Base-by-base conservation (phyloP, 2,888 invertebrate genomes). In the Caenorhabditis afra region DNA sequence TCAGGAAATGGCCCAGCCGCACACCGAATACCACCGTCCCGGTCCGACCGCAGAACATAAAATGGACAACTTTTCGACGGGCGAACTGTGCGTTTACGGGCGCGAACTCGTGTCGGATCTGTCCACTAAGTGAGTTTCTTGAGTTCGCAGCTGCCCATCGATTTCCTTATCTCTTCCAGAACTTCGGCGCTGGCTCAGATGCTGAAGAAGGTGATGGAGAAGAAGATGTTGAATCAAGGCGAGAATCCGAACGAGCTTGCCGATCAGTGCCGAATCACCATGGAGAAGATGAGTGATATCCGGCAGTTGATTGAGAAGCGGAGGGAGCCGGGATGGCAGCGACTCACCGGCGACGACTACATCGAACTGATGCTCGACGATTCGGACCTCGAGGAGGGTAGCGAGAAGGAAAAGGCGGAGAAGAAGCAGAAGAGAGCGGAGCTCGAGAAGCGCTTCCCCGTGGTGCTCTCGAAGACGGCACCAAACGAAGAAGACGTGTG, bases 81-180 rank as follows among this genome's bases (percentile, higher is more conserved):
- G 71, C 22, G 77, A 77, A 29, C 52, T 85, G 41, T 81, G 80
- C 41, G 57, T 50, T 11, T 67, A 83, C 11, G 85, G 81, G 18
- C 61, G 75, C 29, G 85, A 85, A 22, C 53, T 85, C 14, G 82
- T 82, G 11, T 50, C 58, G 12, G 85, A 85, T 18, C 78, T 85
- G 49, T 76, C 47, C n/a, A 18, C 44, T 14, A 79, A 79, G 84
- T 82, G 12, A 44, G 76, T 55, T 18, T 8, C 52, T 29, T 7
- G n/a, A n/a, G n/a, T n/a, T n/a, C n/a, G n/a, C n/a, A n/a, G n/a
- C n/a, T n/a, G n/a, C n/a, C n/a, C n/a, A n/a, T n/a, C n/a, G n/a
- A n/a, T n/a, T 29, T 5, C 29, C 7, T 29, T 29, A 5, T 29
- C 29, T 4, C 39, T 78, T 80, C 11, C 76, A 82, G 84, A 65